Conservation (phyloP, 2,888 invertebrate genomes). For the Tachina grossa region DNA sequence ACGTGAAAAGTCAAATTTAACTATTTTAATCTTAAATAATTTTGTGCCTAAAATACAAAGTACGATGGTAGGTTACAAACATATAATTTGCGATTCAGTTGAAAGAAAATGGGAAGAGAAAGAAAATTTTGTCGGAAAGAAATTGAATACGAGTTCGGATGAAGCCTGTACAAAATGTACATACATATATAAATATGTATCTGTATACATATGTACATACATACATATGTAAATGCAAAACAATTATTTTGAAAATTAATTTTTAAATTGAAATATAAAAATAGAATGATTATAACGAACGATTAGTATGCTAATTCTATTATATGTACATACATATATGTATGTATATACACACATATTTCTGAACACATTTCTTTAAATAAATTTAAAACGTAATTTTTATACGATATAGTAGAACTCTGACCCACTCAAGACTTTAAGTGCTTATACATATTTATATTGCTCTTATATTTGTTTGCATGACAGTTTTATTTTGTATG, state of each 20-base stretch:
- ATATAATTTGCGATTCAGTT: conserved; percentile 5
- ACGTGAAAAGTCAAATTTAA: conserved; percentile 52
- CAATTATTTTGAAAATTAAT: not conserved
- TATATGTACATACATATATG: not conserved
- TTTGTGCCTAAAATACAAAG: conserved; percentile 72
- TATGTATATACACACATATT: not conserved
- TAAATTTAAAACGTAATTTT: not conserved
- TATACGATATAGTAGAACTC: not conserved
- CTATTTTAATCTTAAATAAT: conserved; percentile 71
- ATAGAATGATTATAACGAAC: not conserved
- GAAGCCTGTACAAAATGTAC: too few species aligned
- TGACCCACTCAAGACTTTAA: not conserved
- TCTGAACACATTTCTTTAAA: not conserved
- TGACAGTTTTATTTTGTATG: conserved; percentile 27
- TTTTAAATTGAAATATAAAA: not conserved
- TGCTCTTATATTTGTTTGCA: conserved; percentile 10
- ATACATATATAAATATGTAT: too few species aligned
- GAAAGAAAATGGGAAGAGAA: conserved; percentile 59
- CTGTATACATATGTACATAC: not conserved
- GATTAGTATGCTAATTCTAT: not conserved
- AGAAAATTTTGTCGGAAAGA: conserved; percentile 43
- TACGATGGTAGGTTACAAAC: conserved; percentile 39
- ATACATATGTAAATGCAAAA: not conserved
- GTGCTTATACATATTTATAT: conserved; percentile 1
- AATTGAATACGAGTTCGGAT: not conserved